These are phyloP conservation scores for Colletes gigas DNA, from an alignment of 1,140 invertebrate species.

Conservation along the genomic window DNA sequence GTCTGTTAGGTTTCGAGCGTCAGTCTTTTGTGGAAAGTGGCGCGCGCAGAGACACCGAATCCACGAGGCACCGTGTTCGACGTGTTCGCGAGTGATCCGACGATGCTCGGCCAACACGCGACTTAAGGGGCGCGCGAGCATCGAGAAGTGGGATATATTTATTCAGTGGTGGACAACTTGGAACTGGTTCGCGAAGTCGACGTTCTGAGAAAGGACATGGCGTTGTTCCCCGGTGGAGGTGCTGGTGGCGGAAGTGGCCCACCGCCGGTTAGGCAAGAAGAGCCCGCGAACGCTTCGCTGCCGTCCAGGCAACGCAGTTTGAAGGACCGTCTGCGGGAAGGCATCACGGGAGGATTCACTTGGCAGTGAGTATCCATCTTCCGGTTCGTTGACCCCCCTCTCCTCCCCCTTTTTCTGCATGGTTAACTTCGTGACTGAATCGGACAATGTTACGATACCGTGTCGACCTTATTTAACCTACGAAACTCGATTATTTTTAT, in stretches of 20 bases:
- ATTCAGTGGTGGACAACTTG: constrained; percentile 16
- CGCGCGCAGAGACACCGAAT: neutral
- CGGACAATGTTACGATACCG: too few species aligned
- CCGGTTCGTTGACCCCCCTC: neutral
- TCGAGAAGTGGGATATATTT: neutral
- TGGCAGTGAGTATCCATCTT: constrained; percentile 87
- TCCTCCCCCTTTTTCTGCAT: too few species aligned
- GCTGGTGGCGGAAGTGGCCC: constrained; percentile 42
- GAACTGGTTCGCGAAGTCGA: neutral
- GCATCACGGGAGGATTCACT: constrained; percentile 87
- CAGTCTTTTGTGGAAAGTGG: neutral
- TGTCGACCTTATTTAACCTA: too few species aligned
- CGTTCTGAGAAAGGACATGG: constrained; percentile 61
- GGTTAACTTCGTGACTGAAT: too few species aligned
- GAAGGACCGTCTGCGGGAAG: constrained; percentile 87
- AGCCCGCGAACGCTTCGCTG: constrained; percentile 47
- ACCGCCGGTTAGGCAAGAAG: constrained; percentile 58
- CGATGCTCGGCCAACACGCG: constrained; percentile 35
- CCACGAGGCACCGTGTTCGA: neutral
- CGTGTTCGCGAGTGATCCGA: constrained; percentile 15
- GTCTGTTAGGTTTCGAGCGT: too few species aligned
- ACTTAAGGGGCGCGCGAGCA: constrained; percentile 31
- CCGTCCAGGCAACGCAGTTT: constrained; percentile 80
- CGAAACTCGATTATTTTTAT: too few species aligned
- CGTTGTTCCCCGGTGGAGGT: constrained; percentile 73